These are phyloP conservation scores for Gallinago undulata DNA, from an alignment of 2,113 vertebrate species.

Conservation along the genomic window DNA sequence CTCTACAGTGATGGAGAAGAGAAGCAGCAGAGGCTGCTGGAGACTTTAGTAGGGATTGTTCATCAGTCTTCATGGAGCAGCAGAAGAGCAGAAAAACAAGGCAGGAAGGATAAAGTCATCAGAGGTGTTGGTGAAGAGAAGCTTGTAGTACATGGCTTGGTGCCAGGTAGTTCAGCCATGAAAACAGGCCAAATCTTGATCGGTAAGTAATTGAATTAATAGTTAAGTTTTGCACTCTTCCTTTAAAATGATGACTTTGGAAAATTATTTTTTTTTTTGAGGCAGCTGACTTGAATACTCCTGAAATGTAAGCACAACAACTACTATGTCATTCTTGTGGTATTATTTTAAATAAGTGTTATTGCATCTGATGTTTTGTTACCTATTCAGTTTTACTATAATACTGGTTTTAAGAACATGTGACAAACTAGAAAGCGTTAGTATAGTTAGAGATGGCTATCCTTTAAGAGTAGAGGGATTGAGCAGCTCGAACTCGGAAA, in stretches of 20 bases:
- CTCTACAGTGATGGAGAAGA: conserved; percentile 63
- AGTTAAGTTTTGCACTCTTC: not conserved
- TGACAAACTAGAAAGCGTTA: not conserved
- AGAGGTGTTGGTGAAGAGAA: conserved; percentile 69
- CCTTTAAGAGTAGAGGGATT: not conserved
- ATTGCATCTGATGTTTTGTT: not conserved
- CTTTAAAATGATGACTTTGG: not conserved
- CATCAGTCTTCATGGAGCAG: conserved; percentile 82
- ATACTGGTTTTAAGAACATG: not conserved
- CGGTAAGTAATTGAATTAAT: conserved; percentile 77
- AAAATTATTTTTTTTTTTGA: not conserved
- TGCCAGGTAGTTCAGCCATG: conserved; percentile 87
- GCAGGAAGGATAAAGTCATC: conserved; percentile 1
- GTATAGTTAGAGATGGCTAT: not conserved
- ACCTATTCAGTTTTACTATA: not conserved
- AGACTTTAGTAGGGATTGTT: conserved; percentile 88
- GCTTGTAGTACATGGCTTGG: conserved; percentile 87
- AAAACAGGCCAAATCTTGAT: conserved; percentile 89
- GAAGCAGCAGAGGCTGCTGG: conserved; percentile 81
- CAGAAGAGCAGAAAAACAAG: conserved; percentile 65
- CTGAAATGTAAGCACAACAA: not conserved
- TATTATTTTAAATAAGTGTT: not conserved
- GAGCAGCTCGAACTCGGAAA: not conserved
- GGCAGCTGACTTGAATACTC: not conserved
- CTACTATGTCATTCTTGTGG: not conserved